Evolutionary conservation across 2,113 vertebrate species (phyloP).

Genomic region (Lasiurus cinereus): DNA sequence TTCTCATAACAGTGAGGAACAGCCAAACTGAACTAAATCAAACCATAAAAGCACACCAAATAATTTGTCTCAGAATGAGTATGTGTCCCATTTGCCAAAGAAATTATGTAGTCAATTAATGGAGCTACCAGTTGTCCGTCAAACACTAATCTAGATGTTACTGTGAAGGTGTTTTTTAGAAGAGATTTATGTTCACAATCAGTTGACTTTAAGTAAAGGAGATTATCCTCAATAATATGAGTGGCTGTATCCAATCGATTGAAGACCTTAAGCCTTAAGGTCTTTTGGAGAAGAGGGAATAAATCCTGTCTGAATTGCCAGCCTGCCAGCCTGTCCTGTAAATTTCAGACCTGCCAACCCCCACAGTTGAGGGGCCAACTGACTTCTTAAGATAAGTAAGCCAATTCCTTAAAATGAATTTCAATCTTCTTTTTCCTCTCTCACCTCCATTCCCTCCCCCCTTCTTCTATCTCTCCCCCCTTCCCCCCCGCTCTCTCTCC

Average conservation of each 20-base stretch:
- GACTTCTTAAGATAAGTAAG: conserved; percentile 13
- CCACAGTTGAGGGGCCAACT: not conserved
- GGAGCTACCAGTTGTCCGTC: not conserved
- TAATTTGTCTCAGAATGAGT: not conserved
- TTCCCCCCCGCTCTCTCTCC: too few species aligned
- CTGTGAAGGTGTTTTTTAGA: not conserved
- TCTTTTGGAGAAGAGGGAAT: not conserved
- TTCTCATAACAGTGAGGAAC: not conserved
- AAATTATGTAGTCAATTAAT: not conserved
- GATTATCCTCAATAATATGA: too few species aligned
- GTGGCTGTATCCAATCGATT: too few species aligned
- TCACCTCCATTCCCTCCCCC: not conserved
- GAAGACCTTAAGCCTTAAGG: not conserved
- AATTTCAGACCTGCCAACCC: not conserved
- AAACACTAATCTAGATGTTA: not conserved
- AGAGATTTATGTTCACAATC: too few species aligned
- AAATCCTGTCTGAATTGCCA: not conserved
- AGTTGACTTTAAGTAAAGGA: too few species aligned
- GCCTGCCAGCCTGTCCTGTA: not conserved
- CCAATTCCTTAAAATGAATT: not conserved
- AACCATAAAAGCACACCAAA: not conserved
- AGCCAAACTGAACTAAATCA: not conserved
- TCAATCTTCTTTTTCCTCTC: not conserved
- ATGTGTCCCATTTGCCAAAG: not conserved
- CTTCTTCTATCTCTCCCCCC: not conserved